Evolutionary conservation across 2,888 invertebrate species (phyloP), one percentile per base, ranked within the genome.

Genomic region (Melieria crassipennis): DNA sequence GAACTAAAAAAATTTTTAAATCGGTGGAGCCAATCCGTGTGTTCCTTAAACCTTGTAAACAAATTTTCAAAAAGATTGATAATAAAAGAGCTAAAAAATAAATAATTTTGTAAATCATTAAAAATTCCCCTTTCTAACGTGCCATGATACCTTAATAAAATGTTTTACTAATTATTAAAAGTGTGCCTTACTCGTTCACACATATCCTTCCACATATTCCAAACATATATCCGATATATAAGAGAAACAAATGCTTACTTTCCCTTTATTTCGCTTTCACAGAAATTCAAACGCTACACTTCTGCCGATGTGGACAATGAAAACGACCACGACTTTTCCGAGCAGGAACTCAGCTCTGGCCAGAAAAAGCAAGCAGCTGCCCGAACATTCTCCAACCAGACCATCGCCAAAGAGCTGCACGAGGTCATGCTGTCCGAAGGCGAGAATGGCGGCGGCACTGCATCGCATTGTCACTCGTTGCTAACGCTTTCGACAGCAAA

Each of bases 261-360:
- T 58, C n/a, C 42, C 11, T 30, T 63, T 10, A 52, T n/a, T 63
- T 30, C 30, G 1, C 30, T 30, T 30, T 72, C 70, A 47, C 72
- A 85, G 85, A 85, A 85, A 81, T 81, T 84, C 73, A 85, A 85
- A 61, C 84, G 84, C 50, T 85, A 82, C 65, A 84, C 83, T 7
- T 78, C 82, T 45, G 81, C 83, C 7, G 83, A 84, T 70, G 80
- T 84, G n/a, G 85, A 85, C 67, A 81, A 81, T 57, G 82, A 82
- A 66, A 74, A 77, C 46, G 80, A 81, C 69, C 79, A 78, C 65
- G 84, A 85, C 62, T 78, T 82, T 42, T 86, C 85, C 6, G 87
- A 86, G 73, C 83, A 83, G 74, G 85, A 87, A 63, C 78, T 79
- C 48, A 82, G 81, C 69, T 77, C 80, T 16, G 81, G 78, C 9